Percentiles rank a stretch among this genome's conserved stretches.
These are phyloP conservation scores for Onthophagus taurus DNA, from an alignment of 1,140 invertebrate species.

Conservation along the genomic window DNA sequence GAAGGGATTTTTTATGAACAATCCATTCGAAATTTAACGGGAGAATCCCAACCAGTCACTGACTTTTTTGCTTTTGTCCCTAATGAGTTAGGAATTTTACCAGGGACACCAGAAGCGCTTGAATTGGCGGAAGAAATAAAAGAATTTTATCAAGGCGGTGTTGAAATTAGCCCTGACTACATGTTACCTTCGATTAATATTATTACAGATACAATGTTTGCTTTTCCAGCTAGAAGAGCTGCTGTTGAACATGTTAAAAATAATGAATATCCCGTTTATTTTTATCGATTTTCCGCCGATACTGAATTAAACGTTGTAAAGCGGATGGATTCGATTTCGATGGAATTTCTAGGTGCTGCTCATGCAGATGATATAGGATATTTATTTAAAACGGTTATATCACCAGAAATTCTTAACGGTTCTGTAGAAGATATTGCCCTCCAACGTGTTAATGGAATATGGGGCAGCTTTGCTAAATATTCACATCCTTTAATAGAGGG, in stretches of 20 bases:
- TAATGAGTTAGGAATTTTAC: constrained; percentile 37
- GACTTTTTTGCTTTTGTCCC: constrained; percentile 27
- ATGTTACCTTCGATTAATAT: constrained; percentile 18
- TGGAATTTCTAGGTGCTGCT: too few species aligned
- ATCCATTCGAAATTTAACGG: not conserved
- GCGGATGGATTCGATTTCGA: constrained; percentile 22
- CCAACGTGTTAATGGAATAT: constrained; percentile 31
- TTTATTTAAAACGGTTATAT: constrained; percentile 18
- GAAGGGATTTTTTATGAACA: not conserved
- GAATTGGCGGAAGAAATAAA: constrained; percentile 40
- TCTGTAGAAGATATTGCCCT: constrained; percentile 15
- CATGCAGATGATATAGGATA: constrained; percentile 11
- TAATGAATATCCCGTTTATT: constrained; percentile 33
- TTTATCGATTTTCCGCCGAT: constrained; percentile 42
- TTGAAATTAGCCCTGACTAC: constrained; percentile 30
- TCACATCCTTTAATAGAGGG: constrained; percentile 21
- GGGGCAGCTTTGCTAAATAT: constrained; percentile 40
- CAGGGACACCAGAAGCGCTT: constrained; percentile 35
- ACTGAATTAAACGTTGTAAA: constrained; percentile 44
- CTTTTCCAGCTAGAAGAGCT: constrained; percentile 1
- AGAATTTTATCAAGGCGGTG: constrained; percentile 43
- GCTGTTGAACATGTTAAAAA: not conserved
- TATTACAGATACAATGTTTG: not conserved
- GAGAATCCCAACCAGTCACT: constrained; percentile 10
- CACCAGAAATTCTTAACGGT: constrained; percentile 12